Base-by-base conservation (phyloP, 2,888 invertebrate species). In the Pristionchus fissidentatus region DNA sequence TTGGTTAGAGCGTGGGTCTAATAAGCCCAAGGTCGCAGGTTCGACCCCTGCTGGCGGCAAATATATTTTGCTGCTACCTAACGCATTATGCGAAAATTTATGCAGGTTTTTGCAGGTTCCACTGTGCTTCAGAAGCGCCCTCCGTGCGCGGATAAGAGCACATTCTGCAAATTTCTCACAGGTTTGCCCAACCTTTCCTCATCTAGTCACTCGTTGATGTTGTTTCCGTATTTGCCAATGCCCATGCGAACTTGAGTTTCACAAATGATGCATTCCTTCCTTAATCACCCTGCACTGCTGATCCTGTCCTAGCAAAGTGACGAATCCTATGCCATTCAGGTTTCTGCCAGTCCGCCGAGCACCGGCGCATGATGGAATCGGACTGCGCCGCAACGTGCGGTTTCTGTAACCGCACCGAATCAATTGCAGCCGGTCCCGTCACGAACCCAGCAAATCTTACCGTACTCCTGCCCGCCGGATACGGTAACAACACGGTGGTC, bases 301-400 rank as follows among this genome's bases (percentile, higher is more conserved):
- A n/a, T n/a, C n/a, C n/a, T n/a, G n/a, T n/a, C n/a, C n/a, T n/a
- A n/a, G n/a, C n/a, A n/a, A n/a, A n/a, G n/a, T n/a, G n/a, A n/a
- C n/a, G n/a, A n/a, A 13, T 35, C 7, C 5, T 70, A 7, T 29
- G 13, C 15, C 15, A 13, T 3, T 60, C 60, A 81, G 80, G 80
- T 15, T 62, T 81, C 62, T 81, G 80, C 22, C 32, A 60, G 19
- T 81, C 80, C 22, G 15, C 62, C 46, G 80, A 81, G 43, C 80
- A 81, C 19, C 80, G 43, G 41, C 57, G 77, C 77, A 85, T 82
- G 75, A 85, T 87, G 87, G 85, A 87, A 73, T 52, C 83, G 32
- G 85, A 84, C 49, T 87, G 87, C 60, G 87, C 85, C n/a, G 84
- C 84, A 29, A 85, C 87, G 3, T 87, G 87, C 46, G 85, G 84